Evolutionary conservation across 2,113 vertebrate genomes (phyloP), one percentile per base, ranked within the genome.

Genomic region (Numenius arquata): DNA sequence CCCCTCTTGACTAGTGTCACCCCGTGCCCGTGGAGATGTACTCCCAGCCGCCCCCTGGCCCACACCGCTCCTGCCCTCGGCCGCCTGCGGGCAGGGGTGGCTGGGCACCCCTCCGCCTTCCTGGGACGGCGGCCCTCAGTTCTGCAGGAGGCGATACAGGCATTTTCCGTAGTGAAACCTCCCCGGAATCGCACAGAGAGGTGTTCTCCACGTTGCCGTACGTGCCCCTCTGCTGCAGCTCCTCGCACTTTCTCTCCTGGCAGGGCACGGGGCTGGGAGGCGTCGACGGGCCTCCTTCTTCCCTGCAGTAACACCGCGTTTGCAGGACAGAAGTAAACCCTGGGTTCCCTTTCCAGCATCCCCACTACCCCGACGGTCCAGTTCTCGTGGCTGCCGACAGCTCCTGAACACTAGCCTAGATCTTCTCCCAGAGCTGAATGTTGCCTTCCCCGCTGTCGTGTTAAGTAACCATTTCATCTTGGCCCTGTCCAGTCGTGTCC

Each of bases 401-500:
- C 95, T 92, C 94, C 95, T 87, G 62, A 93, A 43, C 87, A 58
- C 95, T 95, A 96, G 94, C 90, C 93, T 96, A 95, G 89, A 74
- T 90, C 90, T 92, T 55, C 90, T 91, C 94, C 89, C 90, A 94
- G 84, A 97, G 91, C 85, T 97, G 95, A 96, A 88, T 87, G 92
- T 96, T 91, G 76, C 92, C 84, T 93, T 96, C 90, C 94, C 94
- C 89, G 82, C 95, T 91, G 90, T 97, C 13, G 86, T 97, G 90
- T 92, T 94, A 48, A 96, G 93, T 96, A 92, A 85, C 93, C 95
- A 94, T 97, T 96, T 96, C 93, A 97, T 92, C 92, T 79, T 72
- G 68, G 88, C 93, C 94, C 96, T 96, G 96, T 94, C 95, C 94
- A 82, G 92, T 95, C 94, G 91, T 92, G 92, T 94, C 95, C 92